Evolutionary conservation across 2,888 invertebrate genomes (phyloP).

Genomic region (Leucophenga maculata): DNA sequence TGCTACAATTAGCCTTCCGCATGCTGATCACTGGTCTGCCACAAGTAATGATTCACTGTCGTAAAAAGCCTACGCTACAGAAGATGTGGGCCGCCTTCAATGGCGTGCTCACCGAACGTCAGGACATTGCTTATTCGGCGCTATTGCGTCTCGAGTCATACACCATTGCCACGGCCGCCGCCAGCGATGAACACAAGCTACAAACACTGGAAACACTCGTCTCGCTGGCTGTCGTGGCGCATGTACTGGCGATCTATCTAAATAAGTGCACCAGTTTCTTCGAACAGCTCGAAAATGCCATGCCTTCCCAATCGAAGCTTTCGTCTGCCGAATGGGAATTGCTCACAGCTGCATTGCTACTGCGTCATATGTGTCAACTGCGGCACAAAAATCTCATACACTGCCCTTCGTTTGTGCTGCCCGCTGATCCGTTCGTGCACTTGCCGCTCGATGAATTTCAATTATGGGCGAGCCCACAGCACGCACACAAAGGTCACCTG

Average conservation of each 20-base stretch:
- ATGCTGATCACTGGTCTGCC: constrained; percentile 57
- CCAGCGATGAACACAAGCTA: constrained; percentile 30
- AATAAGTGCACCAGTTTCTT: constrained; percentile 57
- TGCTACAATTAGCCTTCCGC: constrained; percentile 54
- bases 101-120: constrained; percentile 51
- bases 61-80: constrained; percentile 55
- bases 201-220: constrained; percentile 34
- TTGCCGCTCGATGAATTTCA: constrained; percentile 54
- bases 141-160: constrained; percentile 50
- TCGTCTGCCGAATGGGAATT: constrained; percentile 55
- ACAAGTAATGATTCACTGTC: constrained; percentile 53
- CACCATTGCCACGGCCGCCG: constrained; percentile 44
- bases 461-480: constrained; percentile 51
- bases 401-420: constrained; percentile 58
- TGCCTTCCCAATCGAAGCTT: constrained; percentile 53
- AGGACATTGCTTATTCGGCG: constrained; percentile 53
- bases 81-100: constrained; percentile 57
- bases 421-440: constrained; percentile 55
- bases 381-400: constrained; percentile 55
- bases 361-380: constrained; percentile 55
- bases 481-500: constrained; percentile 51
- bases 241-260: constrained; percentile 54
- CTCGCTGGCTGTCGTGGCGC: constrained; percentile 52
- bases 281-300: constrained; percentile 52
- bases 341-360: constrained; percentile 52